A percentile compares a stretch with the other conserved stretches of the same genome.
Evolutionary conservation across 2,888 invertebrate genomes (phyloP).

Genomic region (Pseudococcus longispinus): DNA sequence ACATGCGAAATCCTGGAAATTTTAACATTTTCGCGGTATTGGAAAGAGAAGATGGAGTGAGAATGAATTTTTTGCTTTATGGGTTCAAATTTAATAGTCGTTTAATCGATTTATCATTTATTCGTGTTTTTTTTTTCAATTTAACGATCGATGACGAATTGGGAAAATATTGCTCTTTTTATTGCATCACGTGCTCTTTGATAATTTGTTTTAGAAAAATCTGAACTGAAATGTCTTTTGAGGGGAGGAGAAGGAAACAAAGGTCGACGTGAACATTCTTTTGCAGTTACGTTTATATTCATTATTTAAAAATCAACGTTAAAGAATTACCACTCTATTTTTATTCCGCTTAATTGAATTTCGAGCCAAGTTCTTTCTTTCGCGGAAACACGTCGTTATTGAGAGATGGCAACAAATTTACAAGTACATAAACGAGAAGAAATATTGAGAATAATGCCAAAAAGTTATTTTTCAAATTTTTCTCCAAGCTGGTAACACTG

Average conservation of each 20-base stretch:
- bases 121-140: not conserved
- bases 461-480: not conserved
- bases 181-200: not conserved
- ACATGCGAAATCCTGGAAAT: not conserved
- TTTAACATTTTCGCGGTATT: not conserved
- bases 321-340: not conserved
- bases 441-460: not conserved
- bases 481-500: not conserved
- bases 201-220: not conserved
- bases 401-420: not conserved
- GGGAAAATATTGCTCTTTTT: not conserved
- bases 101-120: not conserved
- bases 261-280: not conserved
- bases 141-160: not conserved
- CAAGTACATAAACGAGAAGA: not conserved
- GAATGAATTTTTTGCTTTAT: not conserved
- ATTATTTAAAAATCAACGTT: not conserved
- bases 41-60: not conserved
- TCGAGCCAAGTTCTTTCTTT: constrained; percentile 11
- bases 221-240: not conserved
- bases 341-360: constrained; percentile 11
- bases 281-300: not conserved
- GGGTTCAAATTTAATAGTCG: not conserved
- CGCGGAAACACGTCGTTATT: not conserved
- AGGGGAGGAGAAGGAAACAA: not conserved